phyloP scores from a whole-genome alignment of 2,797 vertebrate species.

The Enteromius viviparus region DNA sequence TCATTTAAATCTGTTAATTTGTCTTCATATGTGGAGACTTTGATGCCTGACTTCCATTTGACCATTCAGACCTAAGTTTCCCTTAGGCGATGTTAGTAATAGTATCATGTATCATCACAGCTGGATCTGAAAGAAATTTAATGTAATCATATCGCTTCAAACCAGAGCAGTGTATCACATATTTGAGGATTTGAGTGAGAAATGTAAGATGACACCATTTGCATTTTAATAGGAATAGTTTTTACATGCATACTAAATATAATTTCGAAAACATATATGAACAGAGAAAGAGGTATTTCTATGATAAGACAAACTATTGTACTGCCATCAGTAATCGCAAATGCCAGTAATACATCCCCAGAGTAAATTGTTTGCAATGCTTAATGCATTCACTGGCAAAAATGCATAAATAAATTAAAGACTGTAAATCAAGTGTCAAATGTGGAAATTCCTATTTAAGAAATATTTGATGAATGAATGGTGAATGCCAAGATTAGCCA shows the following conservation, averaged over 20 bases:
- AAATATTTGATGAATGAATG: background rate
- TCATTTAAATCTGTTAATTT: background rate
- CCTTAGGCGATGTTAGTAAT: constrained; percentile 21
- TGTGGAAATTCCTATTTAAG: background rate
- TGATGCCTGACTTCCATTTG: background rate
- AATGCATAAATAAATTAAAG: background rate
- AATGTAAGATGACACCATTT: background rate
- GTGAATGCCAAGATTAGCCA: background rate
- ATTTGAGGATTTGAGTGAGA: background rate
- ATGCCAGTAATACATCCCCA: background rate
- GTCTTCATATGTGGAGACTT: background rate
- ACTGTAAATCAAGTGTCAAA: background rate
- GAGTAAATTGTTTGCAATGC: background rate
- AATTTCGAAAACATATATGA: background rate
- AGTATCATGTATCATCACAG: constrained; percentile 20
- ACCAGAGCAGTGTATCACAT: background rate
- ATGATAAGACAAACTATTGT: background rate
- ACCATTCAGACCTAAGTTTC: background rate
- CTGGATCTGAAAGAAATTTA: constrained; percentile 22
- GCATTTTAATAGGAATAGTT: background rate
- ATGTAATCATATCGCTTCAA: background rate
- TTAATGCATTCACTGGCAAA: background rate
- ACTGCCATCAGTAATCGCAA: background rate
- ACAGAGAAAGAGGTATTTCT: background rate
- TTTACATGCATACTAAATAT: background rate